A percentile compares a stretch with the other conserved stretches of the same genome.
phyloP scores from a whole-genome alignment of 2,113 vertebrate genomes.

The Mugil cephalus region DNA sequence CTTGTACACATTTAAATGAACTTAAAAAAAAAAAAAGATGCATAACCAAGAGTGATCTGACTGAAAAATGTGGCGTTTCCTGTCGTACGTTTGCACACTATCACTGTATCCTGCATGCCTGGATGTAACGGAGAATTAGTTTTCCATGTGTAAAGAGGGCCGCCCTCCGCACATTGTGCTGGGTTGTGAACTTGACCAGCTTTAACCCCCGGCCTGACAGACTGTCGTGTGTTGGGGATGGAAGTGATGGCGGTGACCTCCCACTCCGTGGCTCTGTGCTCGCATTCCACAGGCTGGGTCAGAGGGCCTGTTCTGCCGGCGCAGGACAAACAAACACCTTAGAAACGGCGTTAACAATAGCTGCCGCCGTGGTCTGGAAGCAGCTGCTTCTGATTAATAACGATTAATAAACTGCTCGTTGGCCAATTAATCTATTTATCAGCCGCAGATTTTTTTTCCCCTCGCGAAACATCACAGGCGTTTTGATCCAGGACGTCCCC shows the following conservation, averaged over 20 bases:
- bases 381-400: slow-evolving; percentile 35
- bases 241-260: slow-evolving; percentile 76
- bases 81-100: not conserved
- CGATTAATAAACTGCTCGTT: slow-evolving; percentile 24
- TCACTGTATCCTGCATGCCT: not conserved
- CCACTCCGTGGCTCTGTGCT: slow-evolving; percentile 44
- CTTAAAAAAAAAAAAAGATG: not conserved
- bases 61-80: too few species aligned
- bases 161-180: slow-evolving; percentile 10
- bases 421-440: slow-evolving; percentile 25
- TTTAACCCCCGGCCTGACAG: slow-evolving; percentile 69
- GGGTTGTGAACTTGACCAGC: slow-evolving; percentile 73
- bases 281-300: slow-evolving; percentile 61
- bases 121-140: slow-evolving; percentile 6
- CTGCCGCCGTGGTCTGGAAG: slow-evolving; percentile 26
- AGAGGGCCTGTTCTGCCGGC: slow-evolving; percentile 50
- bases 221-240: slow-evolving; percentile 75
- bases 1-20: not conserved
- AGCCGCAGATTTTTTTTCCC: not conserved
- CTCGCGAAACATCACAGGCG: not conserved
- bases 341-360: slow-evolving; percentile 9
- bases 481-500: slow-evolving; percentile 22
- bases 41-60: not conserved
- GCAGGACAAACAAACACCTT: slow-evolving; percentile 68
- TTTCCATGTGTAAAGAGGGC: slow-evolving; percentile 31